Conservation (phyloP, 2,797 vertebrate genomes). For the Tolypeutes matacus region DNA sequence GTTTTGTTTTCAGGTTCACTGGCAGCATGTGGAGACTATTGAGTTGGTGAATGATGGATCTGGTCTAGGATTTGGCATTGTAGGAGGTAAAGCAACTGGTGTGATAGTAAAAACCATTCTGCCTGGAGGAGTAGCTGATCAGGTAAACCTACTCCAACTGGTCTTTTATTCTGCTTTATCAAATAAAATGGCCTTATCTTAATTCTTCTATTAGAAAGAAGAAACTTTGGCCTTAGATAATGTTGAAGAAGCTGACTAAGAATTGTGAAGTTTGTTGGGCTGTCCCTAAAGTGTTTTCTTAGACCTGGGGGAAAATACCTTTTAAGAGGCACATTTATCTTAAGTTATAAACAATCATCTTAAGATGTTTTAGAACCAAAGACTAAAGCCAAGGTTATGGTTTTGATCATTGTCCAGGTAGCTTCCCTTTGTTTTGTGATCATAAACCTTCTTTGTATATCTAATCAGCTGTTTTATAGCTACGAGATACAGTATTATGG, state of each 20-base stretch:
- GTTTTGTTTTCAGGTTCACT: conserved; percentile 89
- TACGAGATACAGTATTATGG: neutral
- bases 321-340: neutral
- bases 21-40: conserved; percentile 97
- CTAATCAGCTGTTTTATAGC: neutral
- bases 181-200: neutral
- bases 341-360: neutral
- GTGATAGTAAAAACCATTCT: conserved; percentile 99
- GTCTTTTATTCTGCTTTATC: neutral
- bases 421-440: conserved; percentile 35
- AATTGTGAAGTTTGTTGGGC: neutral
- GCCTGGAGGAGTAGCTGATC: conserved; percentile 97
- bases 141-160: conserved; percentile 89
- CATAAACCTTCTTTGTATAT: neutral
- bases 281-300: neutral
- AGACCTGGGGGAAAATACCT: neutral
- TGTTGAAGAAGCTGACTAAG: neutral
- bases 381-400: neutral
- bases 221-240: neutral
- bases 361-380: neutral
- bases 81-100: conserved; percentile 97
- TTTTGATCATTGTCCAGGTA: neutral
- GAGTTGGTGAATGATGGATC: conserved; percentile 98
- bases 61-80: conserved; percentile 97
- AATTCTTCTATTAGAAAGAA: neutral